Evolutionary conservation across 2,888 invertebrate genomes (phyloP), one percentile per base, ranked within the genome.

Genomic region (Pheosia gnoma): DNA sequence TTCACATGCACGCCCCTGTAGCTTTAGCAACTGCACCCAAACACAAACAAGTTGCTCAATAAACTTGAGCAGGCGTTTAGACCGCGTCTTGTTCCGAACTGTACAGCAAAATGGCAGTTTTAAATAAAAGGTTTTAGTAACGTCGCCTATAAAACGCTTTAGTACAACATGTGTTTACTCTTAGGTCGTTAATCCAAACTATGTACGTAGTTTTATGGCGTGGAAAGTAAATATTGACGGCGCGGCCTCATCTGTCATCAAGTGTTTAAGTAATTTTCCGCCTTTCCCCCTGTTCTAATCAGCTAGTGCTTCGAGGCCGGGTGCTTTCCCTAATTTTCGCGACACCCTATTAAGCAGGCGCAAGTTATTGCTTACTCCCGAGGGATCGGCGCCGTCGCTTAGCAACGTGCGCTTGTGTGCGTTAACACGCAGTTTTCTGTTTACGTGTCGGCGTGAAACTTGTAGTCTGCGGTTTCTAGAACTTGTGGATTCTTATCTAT

Each of bases 201-300:
- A 84, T 85, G 84, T 86, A 79, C 75, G 78, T 77, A 72, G 77
- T 79, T 86, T 86, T 84, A 86, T 76, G 76, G 74, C 67, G 71
- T 11, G 66, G 74, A 65, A 77, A 73, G 78, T 83, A 87, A 85
- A 87, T 86, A 87, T 86, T 87, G 85, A 86, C 82, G 73, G 71
- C 74, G 63, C 61, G 71, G 75, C 70, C 70, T 75, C 76, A 74
- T 77, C 70, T 72, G 83, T 84, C 86, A 83, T 87, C 82, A 86
- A 85, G 87, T 85, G 84, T 86, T 86, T 88, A 85, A 84, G 87
- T 85, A 86, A 91, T 91, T 91, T 89, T 86, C 87, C 85, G 83
- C 82, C 75, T 83, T 84, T 82, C 79, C 70, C 83, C 78, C 77
- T 75, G 80, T 82, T 84, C 85, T 90, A 89, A 90, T 90, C 89